These are phyloP conservation scores for Tanytarsus gracilentus DNA, from an alignment of 2,888 invertebrate genomes.

Conservation along the genomic window DNA sequence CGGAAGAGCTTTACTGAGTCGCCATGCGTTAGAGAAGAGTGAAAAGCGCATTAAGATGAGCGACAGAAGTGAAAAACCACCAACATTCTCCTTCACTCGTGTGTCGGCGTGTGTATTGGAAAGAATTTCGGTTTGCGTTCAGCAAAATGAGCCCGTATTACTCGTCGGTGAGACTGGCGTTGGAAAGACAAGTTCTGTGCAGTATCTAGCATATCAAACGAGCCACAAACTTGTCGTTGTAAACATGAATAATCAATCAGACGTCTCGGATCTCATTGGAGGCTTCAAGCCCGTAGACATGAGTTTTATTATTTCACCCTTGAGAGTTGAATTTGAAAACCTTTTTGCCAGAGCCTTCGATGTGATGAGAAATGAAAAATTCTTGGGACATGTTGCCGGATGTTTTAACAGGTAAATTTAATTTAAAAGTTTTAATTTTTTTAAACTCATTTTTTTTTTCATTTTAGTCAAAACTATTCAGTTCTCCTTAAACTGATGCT, in stretches of 20 bases:
- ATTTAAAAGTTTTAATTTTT: too few relatives aligned
- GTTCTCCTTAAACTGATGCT: conserved; percentile 67
- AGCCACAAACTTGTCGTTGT: conserved; percentile 84
- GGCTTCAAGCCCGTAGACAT: conserved; percentile 95
- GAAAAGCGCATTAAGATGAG: conserved; percentile 31
- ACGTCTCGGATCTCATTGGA: conserved; percentile 91
- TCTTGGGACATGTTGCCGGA: conserved; percentile 67
- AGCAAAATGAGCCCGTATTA: conserved; percentile 77
- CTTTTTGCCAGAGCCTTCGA: conserved; percentile 73
- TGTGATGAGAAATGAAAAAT: conserved; percentile 68
- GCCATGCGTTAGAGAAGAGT: neutral
- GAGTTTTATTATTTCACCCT: conserved; percentile 69
- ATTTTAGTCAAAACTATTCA: conserved; percentile 60
- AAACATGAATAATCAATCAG: conserved; percentile 99
- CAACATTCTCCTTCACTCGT: conserved; percentile 72
- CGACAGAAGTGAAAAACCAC: conserved; percentile 36
- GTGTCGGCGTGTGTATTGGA: conserved; percentile 76
- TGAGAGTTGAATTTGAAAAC: conserved; percentile 72
- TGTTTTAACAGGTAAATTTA: too few relatives aligned
- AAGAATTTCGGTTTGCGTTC: conserved; percentile 74
- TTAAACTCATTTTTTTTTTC: too few relatives aligned
- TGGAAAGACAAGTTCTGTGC: conserved; percentile 93
- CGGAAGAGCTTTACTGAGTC: conserved; percentile 55
- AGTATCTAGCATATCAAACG: conserved; percentile 76
- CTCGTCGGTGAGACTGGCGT: conserved; percentile 98